Percentiles rank a stretch among this genome's conserved stretches.
Evolutionary conservation across 2,888 invertebrate species (phyloP).

Genomic region (Byasa hedistus): DNA sequence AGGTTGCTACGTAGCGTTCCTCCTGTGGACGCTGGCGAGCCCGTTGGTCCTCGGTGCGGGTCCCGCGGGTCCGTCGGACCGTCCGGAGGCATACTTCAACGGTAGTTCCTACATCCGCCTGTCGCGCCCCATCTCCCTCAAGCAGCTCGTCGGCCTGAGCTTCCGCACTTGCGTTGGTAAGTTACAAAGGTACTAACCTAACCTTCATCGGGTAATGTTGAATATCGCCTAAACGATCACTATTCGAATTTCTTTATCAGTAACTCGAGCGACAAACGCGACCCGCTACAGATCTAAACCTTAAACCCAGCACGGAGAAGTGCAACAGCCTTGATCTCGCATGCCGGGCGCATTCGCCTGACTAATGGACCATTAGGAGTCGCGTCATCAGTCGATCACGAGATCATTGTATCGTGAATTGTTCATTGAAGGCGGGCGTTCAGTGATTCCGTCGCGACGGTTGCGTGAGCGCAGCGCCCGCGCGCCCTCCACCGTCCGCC

Average conservation of each 20-base stretch:
- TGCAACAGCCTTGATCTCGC: too few relatives aligned
- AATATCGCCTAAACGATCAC: too few relatives aligned
- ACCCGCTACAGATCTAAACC: too few relatives aligned
- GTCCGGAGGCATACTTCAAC: conserved; percentile 91
- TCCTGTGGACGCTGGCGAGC: conserved; percentile 39
- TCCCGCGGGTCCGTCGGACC: conserved; percentile 78
- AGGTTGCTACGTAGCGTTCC: conserved; percentile 38
- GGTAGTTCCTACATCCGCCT: conserved; percentile 88
- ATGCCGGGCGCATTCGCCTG: too few relatives aligned
- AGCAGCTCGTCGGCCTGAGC: conserved; percentile 89
- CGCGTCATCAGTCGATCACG: too few relatives aligned
- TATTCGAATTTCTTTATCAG: too few relatives aligned
- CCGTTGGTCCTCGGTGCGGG: conserved; percentile 46
- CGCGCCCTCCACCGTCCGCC: neutral
- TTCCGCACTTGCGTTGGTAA: conserved; percentile 89
- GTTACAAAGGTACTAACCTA: conserved; percentile 34
- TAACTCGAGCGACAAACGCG: too few relatives aligned
- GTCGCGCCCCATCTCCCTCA: conserved; percentile 86
- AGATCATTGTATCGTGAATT: too few relatives aligned
- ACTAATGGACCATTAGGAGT: too few relatives aligned
- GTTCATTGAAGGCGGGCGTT: neutral
- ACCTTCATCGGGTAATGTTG: too few relatives aligned
- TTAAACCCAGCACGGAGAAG: too few relatives aligned
- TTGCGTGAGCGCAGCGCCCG: neutral
- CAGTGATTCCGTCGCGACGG: neutral